Conservation (phyloP, 2,113 vertebrate species). For the Nothobranchius furzeri region DNA sequence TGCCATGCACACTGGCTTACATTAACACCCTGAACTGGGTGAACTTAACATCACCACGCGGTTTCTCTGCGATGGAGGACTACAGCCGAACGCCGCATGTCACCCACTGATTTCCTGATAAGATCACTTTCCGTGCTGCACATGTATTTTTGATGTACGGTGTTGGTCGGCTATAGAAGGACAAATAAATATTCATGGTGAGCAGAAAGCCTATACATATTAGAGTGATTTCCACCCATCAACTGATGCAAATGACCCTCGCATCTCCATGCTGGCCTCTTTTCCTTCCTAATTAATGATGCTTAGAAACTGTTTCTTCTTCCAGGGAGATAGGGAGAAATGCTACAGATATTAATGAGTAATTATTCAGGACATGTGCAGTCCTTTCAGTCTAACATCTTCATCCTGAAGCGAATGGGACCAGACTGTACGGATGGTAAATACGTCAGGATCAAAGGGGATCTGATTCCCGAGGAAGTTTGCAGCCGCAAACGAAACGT, state of each 20-base stretch:
- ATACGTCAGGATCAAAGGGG: not conserved
- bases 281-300: conserved; percentile 66
- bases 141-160: conserved; percentile 63
- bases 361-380: conserved; percentile 40
- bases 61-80: conserved; percentile 40
- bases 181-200: conserved; percentile 69
- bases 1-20: conserved; percentile 48
- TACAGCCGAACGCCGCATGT: conserved; percentile 30
- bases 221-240: conserved; percentile 66
- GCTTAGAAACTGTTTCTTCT: conserved; percentile 52
- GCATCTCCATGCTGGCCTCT: conserved; percentile 53
- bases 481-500: too few relatives aligned
- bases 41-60: conserved; percentile 47
- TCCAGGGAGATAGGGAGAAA: conserved; percentile 35
- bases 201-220: conserved; percentile 56
- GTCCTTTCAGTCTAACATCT: conserved; percentile 1
- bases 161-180: conserved; percentile 37
- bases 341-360: conserved; percentile 46
- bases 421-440: not conserved
- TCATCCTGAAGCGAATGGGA: conserved; percentile 14
- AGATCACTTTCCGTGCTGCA: conserved; percentile 49
- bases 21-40: conserved; percentile 43
- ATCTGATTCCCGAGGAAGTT: too few relatives aligned
- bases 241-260: conserved; percentile 68
- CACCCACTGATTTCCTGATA: conserved; percentile 59